These are phyloP conservation scores for Herminia tarsipennalis DNA, from an alignment of 2,888 invertebrate genomes.

Conservation along the genomic window DNA sequence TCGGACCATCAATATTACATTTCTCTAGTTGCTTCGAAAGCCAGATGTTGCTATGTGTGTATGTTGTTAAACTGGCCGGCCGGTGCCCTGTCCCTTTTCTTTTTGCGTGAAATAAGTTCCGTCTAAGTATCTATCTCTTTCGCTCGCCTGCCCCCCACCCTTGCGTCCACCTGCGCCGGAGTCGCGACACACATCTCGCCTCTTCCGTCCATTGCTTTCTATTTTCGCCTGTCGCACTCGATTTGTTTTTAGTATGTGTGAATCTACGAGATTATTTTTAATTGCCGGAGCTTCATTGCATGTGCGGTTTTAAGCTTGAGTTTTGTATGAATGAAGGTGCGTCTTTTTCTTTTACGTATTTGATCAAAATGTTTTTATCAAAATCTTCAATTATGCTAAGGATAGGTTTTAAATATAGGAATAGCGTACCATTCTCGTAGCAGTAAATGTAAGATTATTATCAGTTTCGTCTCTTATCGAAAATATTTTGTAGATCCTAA, in stretches of 20 bases:
- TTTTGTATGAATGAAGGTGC: conserved; percentile 6
- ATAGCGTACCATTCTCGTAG: not conserved
- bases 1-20: conserved; percentile 60
- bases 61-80: conserved; percentile 66
- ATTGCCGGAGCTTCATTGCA: conserved; percentile 30
- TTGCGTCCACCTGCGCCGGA: conserved; percentile 71
- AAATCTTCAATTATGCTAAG: too few relatives aligned
- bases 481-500: conserved; percentile 30
- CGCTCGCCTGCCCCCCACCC: conserved; percentile 57
- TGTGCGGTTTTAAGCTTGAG: conserved; percentile 23
- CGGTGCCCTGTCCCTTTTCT: conserved; percentile 68
- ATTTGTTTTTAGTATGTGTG: conserved; percentile 59
- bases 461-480: conserved; percentile 10
- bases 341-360: too few relatives aligned
- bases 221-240: conserved; percentile 77
- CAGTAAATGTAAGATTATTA: not conserved
- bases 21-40: conserved; percentile 74
- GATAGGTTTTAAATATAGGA: not conserved
- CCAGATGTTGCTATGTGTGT: conserved; percentile 67
- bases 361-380: too few relatives aligned
- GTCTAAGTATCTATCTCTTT: conserved; percentile 62
- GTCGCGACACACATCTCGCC: conserved; percentile 78
- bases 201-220: conserved; percentile 82
- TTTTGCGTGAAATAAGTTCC: conserved; percentile 61
- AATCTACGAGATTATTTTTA: conserved; percentile 53